phyloP scores from a whole-genome alignment of 2,113 vertebrate species.

The Nyctibius bracteatus region DNA sequence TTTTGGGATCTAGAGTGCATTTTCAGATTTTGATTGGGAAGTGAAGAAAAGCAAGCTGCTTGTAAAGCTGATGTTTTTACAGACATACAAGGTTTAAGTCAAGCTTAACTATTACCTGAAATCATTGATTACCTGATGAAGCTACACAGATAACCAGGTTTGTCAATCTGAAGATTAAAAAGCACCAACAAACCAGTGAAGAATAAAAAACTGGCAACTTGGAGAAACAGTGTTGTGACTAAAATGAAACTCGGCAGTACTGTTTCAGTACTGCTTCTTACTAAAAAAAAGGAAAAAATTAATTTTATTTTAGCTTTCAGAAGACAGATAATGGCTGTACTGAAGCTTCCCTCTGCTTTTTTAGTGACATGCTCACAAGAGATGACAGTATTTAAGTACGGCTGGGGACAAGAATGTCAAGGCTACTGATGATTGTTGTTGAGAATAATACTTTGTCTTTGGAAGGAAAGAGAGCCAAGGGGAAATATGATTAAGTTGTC shows the following conservation, averaged over 20 bases:
- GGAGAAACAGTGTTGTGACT: background rate
- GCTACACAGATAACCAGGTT: background rate
- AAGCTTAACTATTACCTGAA: background rate
- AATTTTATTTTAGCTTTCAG: background rate
- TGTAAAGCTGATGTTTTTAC: background rate
- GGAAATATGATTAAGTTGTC: background rate
- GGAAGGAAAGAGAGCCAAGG: background rate
- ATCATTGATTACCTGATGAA: background rate
- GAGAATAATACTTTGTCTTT: background rate
- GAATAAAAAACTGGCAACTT: background rate
- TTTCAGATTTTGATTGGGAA: constrained; percentile 35
- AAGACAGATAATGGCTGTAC: background rate
- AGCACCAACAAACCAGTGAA: background rate
- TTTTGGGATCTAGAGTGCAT: background rate
- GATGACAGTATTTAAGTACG: background rate
- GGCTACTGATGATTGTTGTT: background rate
- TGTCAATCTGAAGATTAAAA: background rate
- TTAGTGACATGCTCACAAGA: background rate
- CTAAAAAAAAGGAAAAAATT: background rate
- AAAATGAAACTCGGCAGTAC: background rate
- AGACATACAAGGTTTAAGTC: background rate
- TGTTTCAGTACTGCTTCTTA: background rate
- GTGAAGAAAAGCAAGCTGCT: background rate
- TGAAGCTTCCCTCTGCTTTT: background rate
- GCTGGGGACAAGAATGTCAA: background rate